Conservation (phyloP, 92 coral and sea anemone genomes). For the Paramuricea clavata region DNA sequence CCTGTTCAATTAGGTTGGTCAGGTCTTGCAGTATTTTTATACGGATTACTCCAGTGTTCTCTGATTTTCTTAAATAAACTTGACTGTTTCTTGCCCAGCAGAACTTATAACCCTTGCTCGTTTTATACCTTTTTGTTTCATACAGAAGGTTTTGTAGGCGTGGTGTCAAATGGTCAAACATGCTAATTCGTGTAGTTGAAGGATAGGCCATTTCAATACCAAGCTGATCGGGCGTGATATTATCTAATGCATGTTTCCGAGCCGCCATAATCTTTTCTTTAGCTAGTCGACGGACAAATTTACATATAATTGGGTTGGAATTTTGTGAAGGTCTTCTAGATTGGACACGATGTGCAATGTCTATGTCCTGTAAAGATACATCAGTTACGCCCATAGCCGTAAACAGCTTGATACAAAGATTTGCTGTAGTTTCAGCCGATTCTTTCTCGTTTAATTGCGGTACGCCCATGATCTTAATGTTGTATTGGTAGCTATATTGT, state of each 20-base stretch:
- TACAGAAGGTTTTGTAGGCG: no score
- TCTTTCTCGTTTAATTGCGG: slow-evolving; percentile 17
- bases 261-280: slow-evolving; percentile 37
- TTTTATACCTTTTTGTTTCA: no score
- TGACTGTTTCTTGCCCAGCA: no score
- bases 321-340: slow-evolving; percentile 43
- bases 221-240: not conserved
- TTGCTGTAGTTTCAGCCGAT: slow-evolving; percentile 53
- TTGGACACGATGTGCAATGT: slow-evolving; percentile 54
- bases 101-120: no score
- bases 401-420: slow-evolving; percentile 32
- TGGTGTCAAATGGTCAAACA: no score
- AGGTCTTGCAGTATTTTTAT: no score
- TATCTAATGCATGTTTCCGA: not conserved
- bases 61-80: no score
- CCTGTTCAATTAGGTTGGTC: no score
- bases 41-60: no score
- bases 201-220: not conserved
- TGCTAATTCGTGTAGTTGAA: not conserved
- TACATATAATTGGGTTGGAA: slow-evolving; percentile 55
- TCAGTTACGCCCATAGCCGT: slow-evolving; percentile 43
- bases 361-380: slow-evolving; percentile 44
- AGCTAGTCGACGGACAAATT: slow-evolving; percentile 59
- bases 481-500: slow-evolving; percentile 27
- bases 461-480: slow-evolving; percentile 28